These are phyloP conservation scores for Arvicanthis niloticus DNA, from an alignment of 2,113 vertebrate species.

Conservation along the genomic window DNA sequence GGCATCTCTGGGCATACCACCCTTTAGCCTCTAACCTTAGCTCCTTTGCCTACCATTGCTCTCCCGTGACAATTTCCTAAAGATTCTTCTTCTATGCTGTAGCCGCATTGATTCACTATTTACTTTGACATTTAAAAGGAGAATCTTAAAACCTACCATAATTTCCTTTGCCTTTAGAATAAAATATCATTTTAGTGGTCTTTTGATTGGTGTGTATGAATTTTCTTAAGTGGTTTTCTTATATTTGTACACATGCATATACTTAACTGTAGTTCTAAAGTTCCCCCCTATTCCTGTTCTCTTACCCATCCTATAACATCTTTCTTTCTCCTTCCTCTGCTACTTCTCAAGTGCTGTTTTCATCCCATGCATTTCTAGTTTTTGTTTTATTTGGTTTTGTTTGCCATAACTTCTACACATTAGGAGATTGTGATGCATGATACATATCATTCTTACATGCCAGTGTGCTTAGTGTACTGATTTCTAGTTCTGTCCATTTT, in stretches of 20 bases:
- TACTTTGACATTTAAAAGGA: neutral
- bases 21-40: neutral
- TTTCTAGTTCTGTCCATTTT: neutral
- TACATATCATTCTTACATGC: neutral
- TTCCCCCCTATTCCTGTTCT: too few species aligned
- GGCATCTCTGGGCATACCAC: rapidly evolving
- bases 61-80: neutral
- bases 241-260: neutral
- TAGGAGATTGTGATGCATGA: neutral
- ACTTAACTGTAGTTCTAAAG: too few species aligned
- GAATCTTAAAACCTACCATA: neutral
- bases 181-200: neutral
- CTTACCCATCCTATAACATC: neutral
- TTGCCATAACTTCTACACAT: neutral
- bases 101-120: neutral
- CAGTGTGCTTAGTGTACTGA: neutral
- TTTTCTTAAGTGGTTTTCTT: neutral
- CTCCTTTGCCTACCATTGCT: neutral
- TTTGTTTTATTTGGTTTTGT: neutral
- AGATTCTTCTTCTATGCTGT: neutral
- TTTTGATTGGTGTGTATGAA: neutral
- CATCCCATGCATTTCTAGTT: neutral
- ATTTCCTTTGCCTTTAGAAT: neutral
- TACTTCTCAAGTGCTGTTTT: neutral
- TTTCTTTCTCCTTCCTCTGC: neutral